These are phyloP conservation scores for Eupithecia pulchellata DNA, from an alignment of 2,888 invertebrate species.

Conservation along the genomic window DNA sequence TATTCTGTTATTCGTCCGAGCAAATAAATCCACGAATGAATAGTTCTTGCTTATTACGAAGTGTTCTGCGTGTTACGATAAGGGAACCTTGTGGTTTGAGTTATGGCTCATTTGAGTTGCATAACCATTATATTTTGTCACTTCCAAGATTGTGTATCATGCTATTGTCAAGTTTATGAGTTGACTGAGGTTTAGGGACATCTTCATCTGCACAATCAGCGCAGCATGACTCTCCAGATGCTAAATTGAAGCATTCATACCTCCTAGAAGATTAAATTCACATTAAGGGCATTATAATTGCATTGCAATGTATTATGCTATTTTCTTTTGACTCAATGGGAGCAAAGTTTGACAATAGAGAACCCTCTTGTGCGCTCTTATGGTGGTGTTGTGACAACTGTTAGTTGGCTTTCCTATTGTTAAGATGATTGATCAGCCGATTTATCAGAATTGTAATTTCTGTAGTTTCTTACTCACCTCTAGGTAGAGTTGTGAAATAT, in stretches of 20 bases:
- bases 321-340: slow-evolving; percentile 35
- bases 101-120: slow-evolving; percentile 42
- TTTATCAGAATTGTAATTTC: slow-evolving; percentile 39
- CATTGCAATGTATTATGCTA: slow-evolving; percentile 32
- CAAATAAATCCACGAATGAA: slow-evolving; percentile 69
- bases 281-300: slow-evolving; percentile 35
- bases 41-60: slow-evolving; percentile 55
- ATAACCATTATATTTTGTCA: slow-evolving; percentile 24
- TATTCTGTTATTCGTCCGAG: slow-evolving; percentile 62
- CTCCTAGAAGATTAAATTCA: slow-evolving; percentile 24
- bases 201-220: slow-evolving; percentile 34
- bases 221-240: slow-evolving; percentile 43
- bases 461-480: not conserved
- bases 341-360: slow-evolving; percentile 39
- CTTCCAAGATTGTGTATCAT: not conserved
- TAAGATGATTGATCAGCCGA: slow-evolving; percentile 63
- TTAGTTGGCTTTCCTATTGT: slow-evolving; percentile 42
- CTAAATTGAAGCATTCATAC: slow-evolving; percentile 19
- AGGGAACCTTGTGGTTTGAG: slow-evolving; percentile 43
- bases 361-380: slow-evolving; percentile 42
- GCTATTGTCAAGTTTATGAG: not conserved
- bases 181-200: slow-evolving; percentile 22
- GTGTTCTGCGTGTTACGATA: slow-evolving; percentile 56
- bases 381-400: slow-evolving; percentile 62
- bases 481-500: not conserved